A percentile compares a stretch with the other conserved stretches of the same genome.
Evolutionary conservation across 2,888 invertebrate species (phyloP).

Genomic region (Tipula vernalis): DNA sequence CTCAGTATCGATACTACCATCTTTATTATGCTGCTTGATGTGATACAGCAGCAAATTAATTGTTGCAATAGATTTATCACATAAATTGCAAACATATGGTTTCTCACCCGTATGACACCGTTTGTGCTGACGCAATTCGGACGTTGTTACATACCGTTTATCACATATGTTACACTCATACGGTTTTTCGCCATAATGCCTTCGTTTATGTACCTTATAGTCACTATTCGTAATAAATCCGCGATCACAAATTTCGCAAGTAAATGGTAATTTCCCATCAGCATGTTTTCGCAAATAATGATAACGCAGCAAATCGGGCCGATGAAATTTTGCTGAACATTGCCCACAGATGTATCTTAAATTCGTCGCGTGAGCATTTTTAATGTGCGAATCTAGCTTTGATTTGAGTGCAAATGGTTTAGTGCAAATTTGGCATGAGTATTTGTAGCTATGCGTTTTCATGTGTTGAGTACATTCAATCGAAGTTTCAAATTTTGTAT

Average conservation of each 20-base stretch:
- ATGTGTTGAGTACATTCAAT: not conserved
- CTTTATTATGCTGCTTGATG: not conserved
- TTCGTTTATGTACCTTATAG: not conserved
- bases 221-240: not conserved
- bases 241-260: not conserved
- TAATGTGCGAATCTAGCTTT: not conserved
- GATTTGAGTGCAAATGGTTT: not conserved
- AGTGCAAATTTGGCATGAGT: not conserved
- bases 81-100: constrained; percentile 7
- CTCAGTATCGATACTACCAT: not conserved
- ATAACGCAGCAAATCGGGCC: not conserved
- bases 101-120: not conserved
- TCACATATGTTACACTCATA: not conserved
- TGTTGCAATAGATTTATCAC: not conserved
- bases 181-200: not conserved
- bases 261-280: not conserved
- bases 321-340: not conserved
- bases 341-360: not conserved
- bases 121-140: not conserved
- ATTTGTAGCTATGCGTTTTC: not conserved
- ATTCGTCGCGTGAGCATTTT: not conserved
- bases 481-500: not conserved
- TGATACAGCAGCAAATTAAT: not conserved
- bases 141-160: not conserved
- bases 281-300: not conserved